phyloP scores from a whole-genome alignment of 1,140 invertebrate species.

The Diachasma alloeum region DNA sequence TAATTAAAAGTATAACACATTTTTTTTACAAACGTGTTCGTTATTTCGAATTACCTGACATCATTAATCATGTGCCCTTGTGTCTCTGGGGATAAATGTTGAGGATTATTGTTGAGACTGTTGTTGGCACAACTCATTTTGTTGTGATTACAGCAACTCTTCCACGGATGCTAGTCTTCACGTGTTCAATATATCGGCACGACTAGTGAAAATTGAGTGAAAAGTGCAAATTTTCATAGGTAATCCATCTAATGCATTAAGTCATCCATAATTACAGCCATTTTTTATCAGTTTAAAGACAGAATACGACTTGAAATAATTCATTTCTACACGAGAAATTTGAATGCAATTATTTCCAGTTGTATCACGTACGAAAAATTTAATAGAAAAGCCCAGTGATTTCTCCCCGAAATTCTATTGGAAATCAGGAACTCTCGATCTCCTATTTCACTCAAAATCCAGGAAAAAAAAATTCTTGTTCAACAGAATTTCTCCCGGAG shows the following conservation, averaged over 20 bases:
- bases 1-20: not conserved
- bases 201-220: slow-evolving; percentile 64
- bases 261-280: slow-evolving; percentile 41
- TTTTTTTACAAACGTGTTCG: slow-evolving; percentile 30
- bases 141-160: slow-evolving; percentile 65
- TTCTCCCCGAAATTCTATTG: not conserved
- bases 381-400: not conserved
- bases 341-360: not conserved
- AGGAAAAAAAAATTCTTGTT: too few relatives aligned
- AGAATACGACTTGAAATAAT: not conserved
- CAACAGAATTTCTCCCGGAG: too few relatives aligned
- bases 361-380: not conserved
- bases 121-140: slow-evolving; percentile 67
- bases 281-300: slow-evolving; percentile 23
- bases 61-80: not conserved
- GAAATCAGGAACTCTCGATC: too few relatives aligned
- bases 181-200: slow-evolving; percentile 64
- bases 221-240: slow-evolving; percentile 61
- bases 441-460: too few relatives aligned
- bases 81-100: not conserved
- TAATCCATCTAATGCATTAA: slow-evolving; percentile 64
- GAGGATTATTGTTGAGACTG: slow-evolving; percentile 46
- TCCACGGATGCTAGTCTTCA: slow-evolving; percentile 58
- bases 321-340: not conserved
- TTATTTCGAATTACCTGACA: slow-evolving; percentile 6